Percentiles rank a stretch among this genome's conserved stretches.
phyloP scores from a whole-genome alignment of 2,888 invertebrate species.

The Oeneis ivallda region DNA sequence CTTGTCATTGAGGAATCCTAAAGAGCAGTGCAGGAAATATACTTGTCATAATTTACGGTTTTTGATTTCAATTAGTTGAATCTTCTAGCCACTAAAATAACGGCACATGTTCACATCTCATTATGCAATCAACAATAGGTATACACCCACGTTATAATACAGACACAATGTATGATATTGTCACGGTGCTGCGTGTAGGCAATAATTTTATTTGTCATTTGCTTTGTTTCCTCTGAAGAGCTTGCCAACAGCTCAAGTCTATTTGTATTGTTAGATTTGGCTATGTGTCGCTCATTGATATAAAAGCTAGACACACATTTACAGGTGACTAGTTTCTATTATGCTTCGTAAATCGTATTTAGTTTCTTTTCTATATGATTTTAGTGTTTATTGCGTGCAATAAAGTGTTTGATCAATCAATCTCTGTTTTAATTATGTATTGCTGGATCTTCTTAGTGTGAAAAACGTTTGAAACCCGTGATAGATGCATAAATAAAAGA shows the following conservation, averaged over 20 bases:
- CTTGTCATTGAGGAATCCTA: background rate
- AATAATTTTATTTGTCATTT: slow-evolving; percentile 59
- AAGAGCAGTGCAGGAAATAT: background rate
- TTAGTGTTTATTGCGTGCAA: too few relatives aligned
- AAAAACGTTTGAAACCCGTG: too few relatives aligned
- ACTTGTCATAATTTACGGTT: background rate
- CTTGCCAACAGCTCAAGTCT: slow-evolving; percentile 59
- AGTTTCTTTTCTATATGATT: too few relatives aligned
- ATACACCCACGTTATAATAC: slow-evolving; percentile 49
- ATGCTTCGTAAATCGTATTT: background rate
- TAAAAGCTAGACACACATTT: background rate
- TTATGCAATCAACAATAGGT: slow-evolving; percentile 35
- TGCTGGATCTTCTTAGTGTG: too few relatives aligned
- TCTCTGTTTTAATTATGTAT: too few relatives aligned
- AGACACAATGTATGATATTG: slow-evolving; percentile 57
- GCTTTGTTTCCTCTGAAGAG: slow-evolving; percentile 58
- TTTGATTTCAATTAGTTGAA: background rate
- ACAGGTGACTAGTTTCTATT: background rate
- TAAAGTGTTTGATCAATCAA: too few relatives aligned
- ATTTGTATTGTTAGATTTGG: slow-evolving; percentile 48
- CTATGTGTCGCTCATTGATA: slow-evolving; percentile 8
- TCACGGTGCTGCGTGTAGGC: slow-evolving; percentile 45
- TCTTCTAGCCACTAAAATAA: slow-evolving; percentile 7
- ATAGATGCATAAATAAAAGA: too few relatives aligned
- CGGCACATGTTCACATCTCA: slow-evolving; percentile 17